Evolutionary conservation across 1,140 invertebrate species (phyloP).

Genomic region (Bombus vancouverensis): DNA sequence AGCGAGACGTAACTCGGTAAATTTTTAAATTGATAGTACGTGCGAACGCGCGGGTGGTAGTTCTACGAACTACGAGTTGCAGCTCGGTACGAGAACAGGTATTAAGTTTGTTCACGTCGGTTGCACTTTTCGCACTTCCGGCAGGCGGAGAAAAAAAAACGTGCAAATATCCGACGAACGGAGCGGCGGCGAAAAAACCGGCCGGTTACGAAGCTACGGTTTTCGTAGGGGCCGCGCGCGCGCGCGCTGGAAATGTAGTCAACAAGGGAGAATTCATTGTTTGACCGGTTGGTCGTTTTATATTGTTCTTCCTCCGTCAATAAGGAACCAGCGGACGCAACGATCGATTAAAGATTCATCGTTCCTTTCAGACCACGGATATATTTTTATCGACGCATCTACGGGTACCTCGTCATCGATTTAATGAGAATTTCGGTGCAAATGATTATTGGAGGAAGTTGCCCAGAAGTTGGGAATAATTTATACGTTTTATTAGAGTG

Average conservation of each 20-base stretch:
- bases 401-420: not conserved
- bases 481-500: not conserved
- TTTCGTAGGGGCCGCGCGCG: not conserved
- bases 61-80: not conserved
- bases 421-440: not conserved
- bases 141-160: not conserved
- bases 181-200: not conserved
- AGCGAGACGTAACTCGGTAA: slow-evolving; percentile 1
- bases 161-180: slow-evolving; percentile 23
- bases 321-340: not conserved
- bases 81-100: not conserved
- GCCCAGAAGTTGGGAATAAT: not conserved
- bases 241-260: not conserved
- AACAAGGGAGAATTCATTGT: not conserved
- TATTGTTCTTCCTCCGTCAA: not conserved
- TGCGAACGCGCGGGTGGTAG: not conserved
- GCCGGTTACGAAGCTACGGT: slow-evolving; percentile 2
- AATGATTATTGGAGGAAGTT: not conserved
- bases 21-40: slow-evolving; percentile 27
- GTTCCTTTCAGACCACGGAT: not conserved
- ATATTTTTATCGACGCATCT: not conserved
- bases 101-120: slow-evolving; percentile 34
- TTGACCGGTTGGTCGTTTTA: not conserved
- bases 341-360: not conserved
- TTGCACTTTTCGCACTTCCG: slow-evolving; percentile 5